Evolutionary conservation across 92 coral and sea anemone species (phyloP).

Genomic region (Siderastrea siderea): DNA sequence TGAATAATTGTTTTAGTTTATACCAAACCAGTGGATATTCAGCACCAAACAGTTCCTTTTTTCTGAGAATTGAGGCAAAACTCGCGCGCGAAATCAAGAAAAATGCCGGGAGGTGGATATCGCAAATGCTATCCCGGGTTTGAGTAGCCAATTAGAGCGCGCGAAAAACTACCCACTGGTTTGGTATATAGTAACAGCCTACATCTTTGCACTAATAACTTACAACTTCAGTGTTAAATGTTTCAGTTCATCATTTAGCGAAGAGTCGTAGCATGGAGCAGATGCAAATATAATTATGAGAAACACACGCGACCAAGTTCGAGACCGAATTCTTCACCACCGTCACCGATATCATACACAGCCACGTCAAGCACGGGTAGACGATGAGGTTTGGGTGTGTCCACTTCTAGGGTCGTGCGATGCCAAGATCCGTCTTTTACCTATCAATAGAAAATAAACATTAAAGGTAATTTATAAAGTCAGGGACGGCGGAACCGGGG

Average conservation of each 20-base stretch:
- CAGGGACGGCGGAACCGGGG: no score
- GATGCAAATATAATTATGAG: constrained; percentile 44
- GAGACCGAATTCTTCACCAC: constrained; percentile 94
- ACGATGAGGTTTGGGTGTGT: constrained; percentile 88
- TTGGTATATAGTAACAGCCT: background rate
- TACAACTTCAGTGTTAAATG: constrained; percentile 20
- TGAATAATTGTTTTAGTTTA: no score
- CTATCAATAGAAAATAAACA: constrained; percentile 29
- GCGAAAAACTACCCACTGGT: no score
- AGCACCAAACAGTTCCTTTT: no score
- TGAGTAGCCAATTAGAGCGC: no score
- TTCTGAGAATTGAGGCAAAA: no score
- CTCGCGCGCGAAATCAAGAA: no score
- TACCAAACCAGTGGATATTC: no score
- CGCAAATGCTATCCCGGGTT: no score
- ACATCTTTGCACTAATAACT: constrained; percentile 21
- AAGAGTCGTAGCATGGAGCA: constrained; percentile 13
- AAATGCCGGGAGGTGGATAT: no score
- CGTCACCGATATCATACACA: constrained; percentile 92
- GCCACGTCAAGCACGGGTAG: constrained; percentile 95
- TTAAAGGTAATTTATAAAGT: no score
- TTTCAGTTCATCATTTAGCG: background rate
- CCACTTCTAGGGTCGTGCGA: constrained; percentile 85
- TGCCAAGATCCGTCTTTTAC: constrained; percentile 94
- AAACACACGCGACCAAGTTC: constrained; percentile 98